Base-by-base conservation (phyloP, 1,140 invertebrate species). In the Bilobella aurantiaca region DNA sequence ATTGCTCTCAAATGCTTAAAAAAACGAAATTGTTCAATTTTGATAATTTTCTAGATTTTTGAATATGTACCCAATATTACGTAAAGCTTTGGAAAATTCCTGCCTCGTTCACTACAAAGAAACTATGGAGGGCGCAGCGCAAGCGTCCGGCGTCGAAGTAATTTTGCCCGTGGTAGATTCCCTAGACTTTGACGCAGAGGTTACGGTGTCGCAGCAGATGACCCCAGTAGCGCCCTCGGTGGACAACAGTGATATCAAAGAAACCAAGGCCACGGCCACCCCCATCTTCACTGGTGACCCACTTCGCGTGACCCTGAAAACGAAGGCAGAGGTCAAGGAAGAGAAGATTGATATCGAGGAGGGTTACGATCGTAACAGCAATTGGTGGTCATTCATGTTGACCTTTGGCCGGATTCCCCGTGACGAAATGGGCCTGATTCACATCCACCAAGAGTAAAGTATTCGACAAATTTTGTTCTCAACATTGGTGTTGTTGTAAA, bases 361-460 rank as follows among this genome's bases (percentile, higher is more conserved):
- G 5, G 25, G 5, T 23, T 14, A 14, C 49, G 49, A 53, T 23
- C 49, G 49, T 5, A 37, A 34, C 3, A 64, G 62, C 2, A 67
- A 65, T n/a, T 67, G 66, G 63, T 69, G 68, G 68, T 62, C 34
- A 5, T 47, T 63, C 25, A 68, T 69, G 23, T 3, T 72, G 1
- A 69, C 70, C 1, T 69, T 72, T 62, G 70, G 70, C 8, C 58
- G 59, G 29, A 63, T 66, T 1, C 63, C 70, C 3, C 64, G 66
- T 49, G 63, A 64, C 49, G 70, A 72, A 37, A 72, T 72, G 70
- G 70, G 70, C 25, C 46, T 72, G 14, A 62, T 72, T 58, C 70
- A 72, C 29, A 62, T 72, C 32, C 57, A 57, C 21, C 70, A 72
- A 63, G 70, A 72, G 70, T 72, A 63, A 64, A 59, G 53, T 5